Evolutionary conservation across 2,113 vertebrate genomes (phyloP), one percentile per base, ranked within the genome.

Genomic region (Rhagologus leucostigma): DNA sequence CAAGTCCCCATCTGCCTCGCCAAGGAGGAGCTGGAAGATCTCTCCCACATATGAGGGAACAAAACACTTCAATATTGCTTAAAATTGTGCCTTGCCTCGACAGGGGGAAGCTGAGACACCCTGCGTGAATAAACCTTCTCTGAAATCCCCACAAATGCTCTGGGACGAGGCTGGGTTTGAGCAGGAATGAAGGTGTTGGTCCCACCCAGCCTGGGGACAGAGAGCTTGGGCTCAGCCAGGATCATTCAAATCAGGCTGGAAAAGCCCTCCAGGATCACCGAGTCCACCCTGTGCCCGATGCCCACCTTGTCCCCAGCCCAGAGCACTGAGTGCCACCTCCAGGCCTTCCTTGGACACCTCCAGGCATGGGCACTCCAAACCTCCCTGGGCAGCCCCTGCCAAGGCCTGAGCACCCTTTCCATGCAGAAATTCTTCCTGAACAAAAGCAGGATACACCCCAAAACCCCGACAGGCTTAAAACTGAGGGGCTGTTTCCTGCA

Each of bases 1-100:
- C 33, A 29, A 32, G 23, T 13, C 59, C 49, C 13, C 37, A 13
- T 9, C 6, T 52, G 18, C 37, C 16, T 50, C 7, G 0, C 16
- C 30, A 29, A 42, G 24, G 44, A 73, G 24, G 23, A 60, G 13
- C 13, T 67, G 42, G 22, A 53, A 79, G 30, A 8, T 39, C 39
- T 89, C 39, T 30, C 44, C 56, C 49, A 0, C 5, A 23, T 16
- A 8, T 0, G 2, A 26, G 12, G 16, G 16, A 22, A 82, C 14
- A 68, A 50, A 89, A 80, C 15, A 11, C 16, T 79, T 44, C 18
- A 33, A 2, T 21, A 62, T 5, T 50, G 16, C 30, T 60, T 7
- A 3, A 29, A 27, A 32, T 0, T 0, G 9, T 37, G 47, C 9
- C 42, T 78, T 39, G n/a, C 23, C 41, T 67, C 21, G 20, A 4